phyloP scores from a whole-genome alignment of 2,113 vertebrate species.

The Turnix velox region DNA sequence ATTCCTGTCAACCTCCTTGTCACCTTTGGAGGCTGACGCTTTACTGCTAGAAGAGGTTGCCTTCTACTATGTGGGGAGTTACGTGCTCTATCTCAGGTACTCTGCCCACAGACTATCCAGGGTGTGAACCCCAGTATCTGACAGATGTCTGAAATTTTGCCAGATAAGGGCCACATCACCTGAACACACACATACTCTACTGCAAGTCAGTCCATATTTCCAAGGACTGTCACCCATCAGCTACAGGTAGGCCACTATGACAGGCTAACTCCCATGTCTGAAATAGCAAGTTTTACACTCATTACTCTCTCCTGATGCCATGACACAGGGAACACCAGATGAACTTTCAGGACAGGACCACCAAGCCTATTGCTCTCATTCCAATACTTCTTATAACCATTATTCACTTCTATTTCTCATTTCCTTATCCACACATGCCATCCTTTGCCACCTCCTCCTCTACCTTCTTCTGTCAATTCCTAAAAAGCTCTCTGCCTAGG shows the following conservation, averaged over 20 bases:
- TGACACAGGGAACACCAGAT: not conserved
- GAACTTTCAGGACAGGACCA: not conserved
- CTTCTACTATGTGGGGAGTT: not conserved
- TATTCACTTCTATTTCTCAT: not conserved
- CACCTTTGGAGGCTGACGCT: not conserved
- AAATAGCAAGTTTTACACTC: not conserved
- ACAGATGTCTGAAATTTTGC: not conserved
- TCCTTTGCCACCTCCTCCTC: not conserved
- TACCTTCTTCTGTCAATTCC: not conserved
- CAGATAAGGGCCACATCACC: not conserved
- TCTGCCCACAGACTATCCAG: not conserved
- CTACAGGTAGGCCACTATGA: not conserved
- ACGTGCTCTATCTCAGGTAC: not conserved
- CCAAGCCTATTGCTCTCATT: not conserved
- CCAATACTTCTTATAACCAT: not conserved
- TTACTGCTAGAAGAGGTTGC: not conserved
- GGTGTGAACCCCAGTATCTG: not conserved
- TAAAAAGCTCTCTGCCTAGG: not conserved
- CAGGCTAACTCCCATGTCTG: not conserved
- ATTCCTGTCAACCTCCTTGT: not conserved
- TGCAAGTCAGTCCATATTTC: not conserved
- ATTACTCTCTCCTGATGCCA: not conserved
- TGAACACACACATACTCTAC: not conserved
- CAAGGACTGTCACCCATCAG: not conserved
- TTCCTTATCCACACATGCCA: not conserved